Base-by-base conservation (phyloP, 2,888 invertebrate species). In the Clepsis dumicolana region DNA sequence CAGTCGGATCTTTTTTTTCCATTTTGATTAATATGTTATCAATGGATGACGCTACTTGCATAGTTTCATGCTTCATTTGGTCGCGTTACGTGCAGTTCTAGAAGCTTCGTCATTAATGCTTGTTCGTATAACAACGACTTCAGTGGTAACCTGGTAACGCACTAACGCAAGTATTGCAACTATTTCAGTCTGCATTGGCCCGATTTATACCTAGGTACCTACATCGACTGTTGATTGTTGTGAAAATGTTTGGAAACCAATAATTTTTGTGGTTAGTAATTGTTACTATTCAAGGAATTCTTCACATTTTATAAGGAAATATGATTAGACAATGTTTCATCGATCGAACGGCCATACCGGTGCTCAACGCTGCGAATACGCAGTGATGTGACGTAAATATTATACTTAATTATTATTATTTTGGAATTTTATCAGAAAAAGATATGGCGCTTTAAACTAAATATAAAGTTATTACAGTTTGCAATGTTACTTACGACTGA, bases 41-140 rank as follows among this genome's bases (percentile, higher is more conserved):
- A 62, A 52, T 32, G 29, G 60, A 48, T 38, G 25, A 57, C 27
- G 12, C 50, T 18, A 12, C 56, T 21, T 24, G 4, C 18, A 38
- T 24, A 5, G 21, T 48, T 18, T 44, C 24, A 61, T 54, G 66
- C 32, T 62, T 48, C 44, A 44, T 25, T 61, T 44, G 25, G n/a
- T n/a, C 14, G n/a, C n/a, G 35, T 62, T 61, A 66, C 66, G 66
- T 66, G 61, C 25, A n/a, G 54, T 54, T 44, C 54, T 56, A 54
- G 61, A 35, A 44, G 61, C 25, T 25, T 50, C 61, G 44, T 14
- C 29, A 24, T 18, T 18, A 21, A 48, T 25, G 44, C n/a, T 8
- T 18, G 16, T 44, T 16, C 44, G 38, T 38, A 44, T 44, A 41
- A 65, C 29, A 60, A 44, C 60, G 53, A 24, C 21, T 53, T 48